These are phyloP conservation scores for Dynastes hyllus DNA, from an alignment of 2,888 invertebrate species.

Conservation along the genomic window DNA sequence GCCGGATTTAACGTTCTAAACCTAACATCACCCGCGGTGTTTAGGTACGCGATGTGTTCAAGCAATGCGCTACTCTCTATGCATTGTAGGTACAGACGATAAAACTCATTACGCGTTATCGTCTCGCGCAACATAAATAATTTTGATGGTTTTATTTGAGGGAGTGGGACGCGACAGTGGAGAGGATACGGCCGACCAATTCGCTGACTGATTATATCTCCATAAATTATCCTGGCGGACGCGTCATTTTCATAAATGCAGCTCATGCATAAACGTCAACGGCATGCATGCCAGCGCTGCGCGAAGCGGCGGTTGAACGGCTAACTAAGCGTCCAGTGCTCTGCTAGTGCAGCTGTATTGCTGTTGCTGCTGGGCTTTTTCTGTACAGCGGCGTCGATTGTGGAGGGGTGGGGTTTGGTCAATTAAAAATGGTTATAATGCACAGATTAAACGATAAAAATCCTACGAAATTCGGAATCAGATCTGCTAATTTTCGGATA, in stretches of 20 bases:
- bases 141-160: constrained; percentile 64
- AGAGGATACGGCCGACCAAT: constrained; percentile 60
- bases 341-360: too few relatives aligned
- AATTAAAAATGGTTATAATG: too few relatives aligned
- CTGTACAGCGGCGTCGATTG: too few relatives aligned
- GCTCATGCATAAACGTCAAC: constrained; percentile 39
- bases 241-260: constrained; percentile 50
- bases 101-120: constrained; percentile 57
- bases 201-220: constrained; percentile 60
- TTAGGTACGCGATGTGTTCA: background rate
- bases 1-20: too few relatives aligned
- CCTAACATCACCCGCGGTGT: background rate
- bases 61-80: constrained; percentile 22
- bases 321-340: background rate
- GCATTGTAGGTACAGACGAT: constrained; percentile 54
- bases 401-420: background rate
- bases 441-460: too few relatives aligned
- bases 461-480: too few relatives aligned
- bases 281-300: background rate
- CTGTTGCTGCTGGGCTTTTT: background rate
- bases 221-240: constrained; percentile 57
- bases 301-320: background rate
- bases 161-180: constrained; percentile 57
- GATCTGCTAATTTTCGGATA: too few relatives aligned
- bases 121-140: constrained; percentile 62